Conservation (phyloP, 2,113 vertebrate genomes). For the Laticauda laticaudata region DNA sequence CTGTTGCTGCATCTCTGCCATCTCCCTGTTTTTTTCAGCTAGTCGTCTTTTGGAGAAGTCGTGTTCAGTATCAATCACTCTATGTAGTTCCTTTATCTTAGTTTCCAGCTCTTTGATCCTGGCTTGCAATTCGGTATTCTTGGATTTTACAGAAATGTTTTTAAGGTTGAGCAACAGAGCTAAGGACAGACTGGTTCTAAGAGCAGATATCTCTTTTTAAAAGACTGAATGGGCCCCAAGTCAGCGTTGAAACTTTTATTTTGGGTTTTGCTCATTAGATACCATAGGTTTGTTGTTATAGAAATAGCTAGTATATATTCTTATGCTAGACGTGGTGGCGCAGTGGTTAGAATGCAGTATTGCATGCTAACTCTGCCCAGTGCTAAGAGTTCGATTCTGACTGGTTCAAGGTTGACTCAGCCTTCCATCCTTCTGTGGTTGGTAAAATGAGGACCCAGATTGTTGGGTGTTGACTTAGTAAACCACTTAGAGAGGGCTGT, state of each 20-base stretch:
- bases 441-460: too few species aligned
- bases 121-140: conserved; percentile 69
- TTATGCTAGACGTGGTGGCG: background rate
- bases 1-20: conserved; percentile 63
- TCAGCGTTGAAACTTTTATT: background rate
- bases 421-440: too few species aligned
- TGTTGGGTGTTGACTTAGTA: too few species aligned
- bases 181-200: background rate
- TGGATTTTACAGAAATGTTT: background rate
- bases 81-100: conserved; percentile 71
- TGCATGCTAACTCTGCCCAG: too few species aligned
- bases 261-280: background rate
- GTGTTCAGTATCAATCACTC: conserved; percentile 69
- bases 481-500: too few species aligned
- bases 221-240: background rate
- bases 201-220: background rate
- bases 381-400: too few species aligned
- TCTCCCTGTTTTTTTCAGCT: conserved; percentile 78
- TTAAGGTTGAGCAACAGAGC: background rate
- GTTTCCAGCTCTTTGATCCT: conserved; percentile 47
- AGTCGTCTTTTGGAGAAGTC: conserved; percentile 65
- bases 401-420: too few species aligned
- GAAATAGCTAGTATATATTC: background rate
- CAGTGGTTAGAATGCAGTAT: background rate
- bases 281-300: background rate